Percentiles rank a stretch among this genome's conserved stretches.
Evolutionary conservation across 2,113 vertebrate species (phyloP).

Genomic region (Sander vitreus): DNA sequence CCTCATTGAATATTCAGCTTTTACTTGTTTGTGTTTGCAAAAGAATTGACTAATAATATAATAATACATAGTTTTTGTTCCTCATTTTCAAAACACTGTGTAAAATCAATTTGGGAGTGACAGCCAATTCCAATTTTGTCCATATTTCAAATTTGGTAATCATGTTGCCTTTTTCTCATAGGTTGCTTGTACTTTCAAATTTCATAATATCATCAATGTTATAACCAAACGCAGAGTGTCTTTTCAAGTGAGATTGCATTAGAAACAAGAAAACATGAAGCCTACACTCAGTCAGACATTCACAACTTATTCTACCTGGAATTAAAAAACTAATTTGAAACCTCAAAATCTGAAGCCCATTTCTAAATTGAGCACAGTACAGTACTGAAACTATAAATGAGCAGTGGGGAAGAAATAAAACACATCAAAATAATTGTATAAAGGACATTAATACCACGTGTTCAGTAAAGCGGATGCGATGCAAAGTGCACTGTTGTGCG

Average conservation of each 20-base stretch:
- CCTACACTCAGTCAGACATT: background rate
- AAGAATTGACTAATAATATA: too few species aligned
- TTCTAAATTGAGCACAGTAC: background rate
- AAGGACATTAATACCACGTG: conserved; percentile 2
- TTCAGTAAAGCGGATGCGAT: background rate
- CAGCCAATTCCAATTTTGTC: background rate
- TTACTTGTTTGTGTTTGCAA: background rate
- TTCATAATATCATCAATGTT: background rate
- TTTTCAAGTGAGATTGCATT: background rate
- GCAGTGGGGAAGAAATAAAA: background rate
- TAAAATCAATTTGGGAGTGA: background rate
- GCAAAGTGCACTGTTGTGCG: background rate
- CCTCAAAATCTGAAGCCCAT: background rate
- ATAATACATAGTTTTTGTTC: background rate
- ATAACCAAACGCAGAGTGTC: too few species aligned
- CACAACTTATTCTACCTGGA: background rate
- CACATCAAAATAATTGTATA: background rate
- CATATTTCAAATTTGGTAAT: background rate
- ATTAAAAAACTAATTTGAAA: background rate
- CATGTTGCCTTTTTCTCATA: background rate
- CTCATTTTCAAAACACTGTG: background rate
- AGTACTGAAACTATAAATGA: background rate
- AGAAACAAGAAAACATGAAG: background rate
- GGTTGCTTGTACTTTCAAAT: background rate
- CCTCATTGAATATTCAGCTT: background rate